These are phyloP conservation scores for Drosophila aff. DNA, from an alignment of 1,140 invertebrate species.

Conservation along the genomic window DNA sequence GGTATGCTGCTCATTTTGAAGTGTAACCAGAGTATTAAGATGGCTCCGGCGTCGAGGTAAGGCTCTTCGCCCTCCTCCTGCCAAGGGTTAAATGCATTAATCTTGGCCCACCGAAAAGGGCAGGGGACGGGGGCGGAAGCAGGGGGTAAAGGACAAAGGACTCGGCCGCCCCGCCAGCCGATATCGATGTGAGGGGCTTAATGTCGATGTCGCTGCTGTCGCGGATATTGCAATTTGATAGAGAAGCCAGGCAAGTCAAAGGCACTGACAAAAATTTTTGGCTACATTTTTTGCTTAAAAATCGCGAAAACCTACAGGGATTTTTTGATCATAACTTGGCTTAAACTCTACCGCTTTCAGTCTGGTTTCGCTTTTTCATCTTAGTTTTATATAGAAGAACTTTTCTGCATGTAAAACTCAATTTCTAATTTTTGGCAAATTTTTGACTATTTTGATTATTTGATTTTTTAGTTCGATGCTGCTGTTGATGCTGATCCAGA, in stretches of 20 bases:
- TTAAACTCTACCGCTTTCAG: too few species aligned
- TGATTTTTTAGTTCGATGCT: too few species aligned
- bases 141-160: slow-evolving; percentile 17
- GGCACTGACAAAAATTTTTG: background rate
- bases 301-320: too few species aligned
- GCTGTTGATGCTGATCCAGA: too few species aligned
- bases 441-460: too few species aligned
- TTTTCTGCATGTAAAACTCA: too few species aligned
- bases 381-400: too few species aligned
- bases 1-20: slow-evolving; percentile 55
- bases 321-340: too few species aligned
- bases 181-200: slow-evolving; percentile 69
- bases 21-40: slow-evolving; percentile 80
- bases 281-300: too few species aligned
- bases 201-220: slow-evolving; percentile 66
- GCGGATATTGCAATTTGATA: slow-evolving; percentile 82
- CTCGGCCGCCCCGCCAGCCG: slow-evolving; percentile 22
- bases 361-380: too few species aligned
- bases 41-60: slow-evolving; percentile 18
- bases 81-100: slow-evolving; percentile 72
- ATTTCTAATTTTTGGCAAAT: too few species aligned
- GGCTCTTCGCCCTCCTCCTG: slow-evolving; percentile 15
- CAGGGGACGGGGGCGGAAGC: background rate
- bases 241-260: slow-evolving; percentile 12
- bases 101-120: slow-evolving; percentile 45